Evolutionary conservation across 2,113 vertebrate species (phyloP), one percentile per base, ranked within the genome.

Genomic region (Paramisgurnus dabryanus): DNA sequence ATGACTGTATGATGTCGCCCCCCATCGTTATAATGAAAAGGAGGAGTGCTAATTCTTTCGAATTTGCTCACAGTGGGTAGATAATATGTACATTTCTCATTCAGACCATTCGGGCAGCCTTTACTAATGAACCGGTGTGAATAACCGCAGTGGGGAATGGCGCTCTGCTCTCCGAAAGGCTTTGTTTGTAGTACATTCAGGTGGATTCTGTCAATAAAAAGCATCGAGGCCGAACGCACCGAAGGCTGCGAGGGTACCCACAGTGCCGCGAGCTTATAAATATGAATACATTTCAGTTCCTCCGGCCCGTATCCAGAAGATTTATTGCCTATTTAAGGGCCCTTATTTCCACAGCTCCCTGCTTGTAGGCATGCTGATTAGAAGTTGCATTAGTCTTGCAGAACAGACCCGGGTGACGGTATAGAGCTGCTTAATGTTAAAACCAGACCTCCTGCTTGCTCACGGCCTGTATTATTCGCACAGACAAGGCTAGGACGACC

Each of bases 21-120:
- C 82, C 66, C 61, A 77, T 85, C 83, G 80, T 73, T 70, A 61
- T 85, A 80, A 85, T 85, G 83, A 82, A 85, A 82, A 80, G 76
- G 43, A 49, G 69, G 27, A 66, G 13, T 17, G 50, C 67, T 79
- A 72, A 82, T 82, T 65, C 55, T 61, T 79, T 76, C 66, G 66
- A 82, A 76, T 70, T 75, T 76, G 78, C 80, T 66, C 47, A 12
- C 27, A 27, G 49, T 75, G 45, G 75, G 60, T 47, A 68, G 64
- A 70, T 45, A 55, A 57, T 39, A 43, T 45, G 61, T 58, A 70
- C 60, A 53, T 82, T 82, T 82, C 45, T 82, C 80, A 71, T 85
- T 78, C 45, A 27, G 66, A 43, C 49, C 47, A 13, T 64, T 39
- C 15, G 57, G 53, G 41, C 45, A 81, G 66, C 39, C 49, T 41